A percentile compares a stretch with the other conserved stretches of the same genome.
Conservation (phyloP, 2,113 vertebrate species). For the Chamaea fasciata region DNA sequence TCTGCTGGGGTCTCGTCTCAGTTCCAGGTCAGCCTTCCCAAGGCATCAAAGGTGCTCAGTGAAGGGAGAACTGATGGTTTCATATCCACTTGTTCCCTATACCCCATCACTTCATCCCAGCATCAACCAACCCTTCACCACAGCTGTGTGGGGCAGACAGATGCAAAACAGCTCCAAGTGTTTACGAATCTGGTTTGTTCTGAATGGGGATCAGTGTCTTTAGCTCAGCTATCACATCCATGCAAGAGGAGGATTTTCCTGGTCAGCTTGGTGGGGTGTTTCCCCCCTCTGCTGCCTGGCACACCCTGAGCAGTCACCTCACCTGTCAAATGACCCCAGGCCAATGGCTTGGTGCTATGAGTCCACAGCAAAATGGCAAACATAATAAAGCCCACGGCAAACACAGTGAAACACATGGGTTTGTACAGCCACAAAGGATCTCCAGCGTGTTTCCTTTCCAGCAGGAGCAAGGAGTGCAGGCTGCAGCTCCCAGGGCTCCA, state of each 20-base stretch:
- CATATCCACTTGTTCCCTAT: fast-evolving
- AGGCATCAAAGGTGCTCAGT: background rate
- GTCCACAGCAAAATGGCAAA: background rate
- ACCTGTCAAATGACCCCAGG: fast-evolving
- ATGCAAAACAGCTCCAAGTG: background rate
- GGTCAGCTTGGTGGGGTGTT: background rate
- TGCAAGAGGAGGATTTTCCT: background rate
- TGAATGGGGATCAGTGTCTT: background rate
- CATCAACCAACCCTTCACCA: background rate
- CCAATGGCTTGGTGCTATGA: fast-evolving
- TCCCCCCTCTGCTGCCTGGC: background rate
- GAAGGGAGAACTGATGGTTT: background rate
- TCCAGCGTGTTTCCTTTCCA: background rate
- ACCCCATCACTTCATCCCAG: background rate
- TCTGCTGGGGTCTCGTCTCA: background rate
- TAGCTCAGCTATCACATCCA: background rate
- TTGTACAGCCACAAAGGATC: background rate
- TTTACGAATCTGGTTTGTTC: background rate
- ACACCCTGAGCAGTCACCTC: background rate
- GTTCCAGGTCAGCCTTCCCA: background rate
- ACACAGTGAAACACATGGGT: background rate
- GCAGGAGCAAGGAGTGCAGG: background rate
- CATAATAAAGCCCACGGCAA: background rate
- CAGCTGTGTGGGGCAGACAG: background rate
- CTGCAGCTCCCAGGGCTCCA: background rate